Percentiles rank a stretch among this genome's conserved stretches.
These are phyloP conservation scores for Dryobotodes eremita DNA, from an alignment of 2,888 invertebrate species.

Conservation along the genomic window DNA sequence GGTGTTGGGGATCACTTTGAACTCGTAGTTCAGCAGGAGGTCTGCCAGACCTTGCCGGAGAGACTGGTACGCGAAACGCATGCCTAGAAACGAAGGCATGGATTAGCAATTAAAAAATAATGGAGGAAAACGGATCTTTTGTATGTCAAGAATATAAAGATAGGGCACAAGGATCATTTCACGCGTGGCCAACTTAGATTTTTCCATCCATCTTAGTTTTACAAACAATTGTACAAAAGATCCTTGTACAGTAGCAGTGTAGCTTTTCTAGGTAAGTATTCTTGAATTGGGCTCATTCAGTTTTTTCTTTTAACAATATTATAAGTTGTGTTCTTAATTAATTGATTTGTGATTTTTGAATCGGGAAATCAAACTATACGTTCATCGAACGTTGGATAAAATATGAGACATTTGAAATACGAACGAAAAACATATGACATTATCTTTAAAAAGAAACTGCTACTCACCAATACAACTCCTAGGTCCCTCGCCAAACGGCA, in stretches of 20 bases:
- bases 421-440: not conserved
- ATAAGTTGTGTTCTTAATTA: not conserved
- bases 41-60: constrained; percentile 67
- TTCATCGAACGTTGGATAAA: not conserved
- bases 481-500: constrained; percentile 91
- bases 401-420: not conserved
- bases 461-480: constrained; percentile 91
- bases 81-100: constrained; percentile 61
- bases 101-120: not conserved
- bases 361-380: not conserved
- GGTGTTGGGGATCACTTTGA: constrained; percentile 53
- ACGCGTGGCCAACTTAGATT: not conserved
- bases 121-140: not conserved
- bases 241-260: not conserved
- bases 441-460: not conserved
- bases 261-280: not conserved
- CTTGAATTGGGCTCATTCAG: not conserved
- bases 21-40: constrained; percentile 66
- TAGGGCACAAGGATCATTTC: not conserved
- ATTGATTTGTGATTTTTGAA: not conserved
- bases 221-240: not conserved
- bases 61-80: constrained; percentile 71
- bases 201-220: not conserved
- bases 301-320: not conserved
- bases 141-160: not conserved